A percentile compares a stretch with the other conserved stretches of the same genome.
Evolutionary conservation across 2,797 vertebrate species (phyloP).

Genomic region (Pagetopsis macropterus): DNA sequence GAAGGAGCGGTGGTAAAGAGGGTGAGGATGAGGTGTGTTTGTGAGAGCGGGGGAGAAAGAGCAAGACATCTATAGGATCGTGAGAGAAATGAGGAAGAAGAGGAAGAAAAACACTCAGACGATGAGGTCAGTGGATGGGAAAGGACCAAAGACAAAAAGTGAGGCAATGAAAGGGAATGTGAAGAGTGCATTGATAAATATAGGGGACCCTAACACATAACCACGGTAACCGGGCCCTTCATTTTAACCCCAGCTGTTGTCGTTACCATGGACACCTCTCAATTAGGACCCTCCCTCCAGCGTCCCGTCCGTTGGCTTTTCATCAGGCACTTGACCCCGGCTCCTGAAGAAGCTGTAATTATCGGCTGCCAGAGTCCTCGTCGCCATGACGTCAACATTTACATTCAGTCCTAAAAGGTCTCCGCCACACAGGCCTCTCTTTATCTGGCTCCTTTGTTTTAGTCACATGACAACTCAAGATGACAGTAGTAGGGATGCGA

Average conservation of each 20-base stretch:
- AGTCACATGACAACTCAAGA: no score
- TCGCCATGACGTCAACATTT: conserved; percentile 46
- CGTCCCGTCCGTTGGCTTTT: conserved; percentile 52
- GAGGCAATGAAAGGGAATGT: conserved; percentile 64
- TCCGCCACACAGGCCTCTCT: background rate
- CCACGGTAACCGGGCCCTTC: conserved; percentile 67
- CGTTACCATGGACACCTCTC: conserved; percentile 75
- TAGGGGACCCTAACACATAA: conserved; percentile 53
- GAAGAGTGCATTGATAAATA: conserved; percentile 74
- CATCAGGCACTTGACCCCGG: conserved; percentile 76
- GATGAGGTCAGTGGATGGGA: conserved; percentile 73
- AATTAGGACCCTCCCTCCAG: conserved; percentile 62
- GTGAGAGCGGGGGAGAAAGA: background rate
- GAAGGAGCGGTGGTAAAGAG: conserved; percentile 23
- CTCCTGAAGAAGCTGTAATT: conserved; percentile 64
- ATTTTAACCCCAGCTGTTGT: conserved; percentile 77
- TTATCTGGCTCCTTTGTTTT: background rate
- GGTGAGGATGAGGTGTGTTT: conserved; percentile 24
- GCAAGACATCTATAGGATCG: conserved; percentile 25
- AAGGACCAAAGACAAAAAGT: conserved; percentile 57
- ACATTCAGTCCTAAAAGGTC: conserved; percentile 37
- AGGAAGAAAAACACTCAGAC: conserved; percentile 56
- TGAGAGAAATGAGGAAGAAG: conserved; percentile 56
- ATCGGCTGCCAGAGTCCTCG: conserved; percentile 42
- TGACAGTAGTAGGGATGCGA: no score